Evolutionary conservation across 2,888 invertebrate genomes (phyloP).

Genomic region (Yponomeuta malinellus): DNA sequence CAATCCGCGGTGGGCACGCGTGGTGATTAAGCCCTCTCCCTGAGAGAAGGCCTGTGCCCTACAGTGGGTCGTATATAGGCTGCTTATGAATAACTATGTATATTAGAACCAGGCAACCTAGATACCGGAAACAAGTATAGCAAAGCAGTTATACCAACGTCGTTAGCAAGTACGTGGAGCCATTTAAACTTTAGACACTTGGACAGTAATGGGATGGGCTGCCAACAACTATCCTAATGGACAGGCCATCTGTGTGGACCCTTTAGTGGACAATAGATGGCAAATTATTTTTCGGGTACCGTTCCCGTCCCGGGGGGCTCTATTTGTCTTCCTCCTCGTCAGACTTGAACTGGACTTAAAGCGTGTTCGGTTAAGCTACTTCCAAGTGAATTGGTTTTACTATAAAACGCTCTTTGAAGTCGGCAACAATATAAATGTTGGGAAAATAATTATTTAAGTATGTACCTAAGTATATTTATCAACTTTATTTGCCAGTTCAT

Average conservation of each 20-base stretch:
- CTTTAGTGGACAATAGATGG: not conserved
- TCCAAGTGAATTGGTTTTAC: too few species aligned
- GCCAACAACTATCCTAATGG: conserved; percentile 1
- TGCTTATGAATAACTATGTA: too few species aligned
- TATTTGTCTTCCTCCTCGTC: not conserved
- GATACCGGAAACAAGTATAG: not conserved
- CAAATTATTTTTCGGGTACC: not conserved
- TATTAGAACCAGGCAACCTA: too few species aligned
- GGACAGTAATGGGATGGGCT: conserved; percentile 1
- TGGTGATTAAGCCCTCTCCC: too few species aligned
- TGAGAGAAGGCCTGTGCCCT: too few species aligned
- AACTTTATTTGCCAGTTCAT: not conserved
- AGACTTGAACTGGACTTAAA: not conserved
- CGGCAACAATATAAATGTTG: too few species aligned
- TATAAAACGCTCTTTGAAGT: not conserved
- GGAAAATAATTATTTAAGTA: too few species aligned
- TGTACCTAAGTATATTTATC: not conserved
- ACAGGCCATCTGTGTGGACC: not conserved
- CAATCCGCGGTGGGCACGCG: too few species aligned
- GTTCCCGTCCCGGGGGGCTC: not conserved
- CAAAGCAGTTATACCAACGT: not conserved
- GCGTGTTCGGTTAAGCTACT: not conserved
- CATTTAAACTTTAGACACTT: not conserved
- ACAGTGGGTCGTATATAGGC: too few species aligned
- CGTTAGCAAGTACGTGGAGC: not conserved